These are phyloP conservation scores for Rhinoderma darwinii DNA, from an alignment of 2,113 vertebrate species.

Conservation along the genomic window DNA sequence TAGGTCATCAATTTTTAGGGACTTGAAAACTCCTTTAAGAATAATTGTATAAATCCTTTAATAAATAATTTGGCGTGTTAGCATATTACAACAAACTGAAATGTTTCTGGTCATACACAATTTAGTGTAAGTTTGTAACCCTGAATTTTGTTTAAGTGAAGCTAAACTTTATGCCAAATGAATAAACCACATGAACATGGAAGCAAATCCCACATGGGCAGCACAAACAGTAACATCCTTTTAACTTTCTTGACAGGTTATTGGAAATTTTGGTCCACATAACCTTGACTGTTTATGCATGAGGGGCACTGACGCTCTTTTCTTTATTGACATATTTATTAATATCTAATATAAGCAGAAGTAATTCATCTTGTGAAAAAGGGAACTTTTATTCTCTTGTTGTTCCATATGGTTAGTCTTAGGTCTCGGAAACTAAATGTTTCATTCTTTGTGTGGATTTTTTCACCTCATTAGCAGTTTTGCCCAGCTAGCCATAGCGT, in stretches of 20 bases:
- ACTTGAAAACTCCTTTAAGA: too few species aligned
- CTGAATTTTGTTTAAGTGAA: background rate
- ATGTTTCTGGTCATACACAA: background rate
- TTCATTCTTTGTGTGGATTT: conserved; percentile 55
- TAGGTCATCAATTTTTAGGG: too few species aligned
- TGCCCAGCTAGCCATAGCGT: conserved; percentile 57
- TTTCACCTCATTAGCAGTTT: conserved; percentile 60
- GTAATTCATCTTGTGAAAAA: conserved; percentile 33
- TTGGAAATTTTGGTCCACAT: conserved; percentile 18
- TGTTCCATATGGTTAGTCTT: conserved; percentile 58
- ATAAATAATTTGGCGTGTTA: too few species aligned
- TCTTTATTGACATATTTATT: conserved; percentile 47
- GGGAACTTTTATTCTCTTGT: conserved; percentile 54
- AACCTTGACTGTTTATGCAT: background rate
- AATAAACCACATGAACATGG: background rate
- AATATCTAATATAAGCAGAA: conserved; percentile 47
- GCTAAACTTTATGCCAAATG: background rate
- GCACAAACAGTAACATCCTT: background rate
- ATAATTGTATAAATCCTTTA: too few species aligned
- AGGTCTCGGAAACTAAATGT: conserved; percentile 47
- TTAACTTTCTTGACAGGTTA: conserved; percentile 8
- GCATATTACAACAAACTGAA: too few species aligned
- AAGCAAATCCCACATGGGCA: background rate
- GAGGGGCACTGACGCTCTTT: background rate
- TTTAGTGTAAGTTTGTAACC: background rate